Percentiles rank a stretch among this genome's conserved stretches.
phyloP scores from a whole-genome alignment of 2,797 vertebrate genomes.

The Paramormyrops hopkinsi region DNA sequence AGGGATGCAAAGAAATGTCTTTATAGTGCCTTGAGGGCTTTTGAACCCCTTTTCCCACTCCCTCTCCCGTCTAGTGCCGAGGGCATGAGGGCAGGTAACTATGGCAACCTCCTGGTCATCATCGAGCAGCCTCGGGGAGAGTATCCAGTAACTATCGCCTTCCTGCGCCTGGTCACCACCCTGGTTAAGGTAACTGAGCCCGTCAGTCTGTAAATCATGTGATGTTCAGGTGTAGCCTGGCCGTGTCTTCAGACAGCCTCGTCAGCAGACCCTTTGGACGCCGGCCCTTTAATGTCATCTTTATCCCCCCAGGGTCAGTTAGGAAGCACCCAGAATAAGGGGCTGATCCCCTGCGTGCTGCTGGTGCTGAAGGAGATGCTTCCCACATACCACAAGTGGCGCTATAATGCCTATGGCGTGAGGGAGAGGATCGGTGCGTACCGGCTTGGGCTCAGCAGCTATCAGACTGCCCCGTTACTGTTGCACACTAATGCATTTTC shows the following conservation, averaged over 20 bases:
- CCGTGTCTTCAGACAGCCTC: background rate
- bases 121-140: constrained; percentile 92
- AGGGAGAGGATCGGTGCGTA: constrained; percentile 83
- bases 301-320: constrained; percentile 74
- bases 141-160: constrained; percentile 85
- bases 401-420: constrained; percentile 84
- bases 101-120: constrained; percentile 85
- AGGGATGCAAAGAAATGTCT: background rate
- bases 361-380: constrained; percentile 97
- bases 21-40: background rate
- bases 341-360: constrained; percentile 87
- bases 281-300: background rate
- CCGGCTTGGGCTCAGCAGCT: background rate
- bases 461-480: background rate
- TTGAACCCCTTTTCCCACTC: background rate
- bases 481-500: background rate
- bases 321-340: constrained; percentile 90
- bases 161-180: constrained; percentile 84
- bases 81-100: constrained; percentile 95
- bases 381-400: constrained; percentile 95
- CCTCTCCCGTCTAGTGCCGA: constrained; percentile 68
- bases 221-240: background rate
- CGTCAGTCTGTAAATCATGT: background rate
- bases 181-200: constrained; percentile 77
- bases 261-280: background rate